Conservation (phyloP, 53 echinoderm and acorn worm species). For the Arbacia lixula region DNA sequence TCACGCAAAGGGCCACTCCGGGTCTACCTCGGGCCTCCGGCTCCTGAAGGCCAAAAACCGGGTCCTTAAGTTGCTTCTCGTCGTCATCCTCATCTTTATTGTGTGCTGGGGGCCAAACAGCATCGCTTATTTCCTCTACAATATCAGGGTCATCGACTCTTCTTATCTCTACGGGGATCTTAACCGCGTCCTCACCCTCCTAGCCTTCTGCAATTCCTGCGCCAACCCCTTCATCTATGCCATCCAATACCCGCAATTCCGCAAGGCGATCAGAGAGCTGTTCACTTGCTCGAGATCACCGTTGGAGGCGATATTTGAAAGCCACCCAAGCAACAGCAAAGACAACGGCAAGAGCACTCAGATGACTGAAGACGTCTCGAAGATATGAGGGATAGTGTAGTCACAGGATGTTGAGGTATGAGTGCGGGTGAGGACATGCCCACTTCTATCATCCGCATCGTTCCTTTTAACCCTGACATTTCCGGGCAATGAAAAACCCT, state of each 20-base stretch:
- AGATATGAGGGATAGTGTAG: no score
- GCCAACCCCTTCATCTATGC: slow-evolving; percentile 40
- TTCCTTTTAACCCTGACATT: no score
- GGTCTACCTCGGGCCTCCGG: neutral
- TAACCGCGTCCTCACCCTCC: neutral
- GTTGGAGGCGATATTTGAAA: slow-evolving; percentile 11
- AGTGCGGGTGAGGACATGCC: no score
- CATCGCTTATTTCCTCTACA: slow-evolving; percentile 3
- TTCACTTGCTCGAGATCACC: slow-evolving; percentile 17
- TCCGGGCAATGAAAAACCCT: no score
- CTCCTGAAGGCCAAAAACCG: slow-evolving; percentile 18
- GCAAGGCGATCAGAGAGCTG: slow-evolving; percentile 23
- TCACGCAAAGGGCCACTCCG: no score
- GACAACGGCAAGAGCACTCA: no score
- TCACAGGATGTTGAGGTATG: no score
- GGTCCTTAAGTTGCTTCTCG: neutral
- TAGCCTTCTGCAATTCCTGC: slow-evolving; percentile 45
- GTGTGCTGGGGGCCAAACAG: slow-evolving; percentile 15
- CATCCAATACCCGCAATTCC: slow-evolving; percentile 29
- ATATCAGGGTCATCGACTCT: neutral
- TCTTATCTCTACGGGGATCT: slow-evolving; percentile 18
- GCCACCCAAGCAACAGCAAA: no score
- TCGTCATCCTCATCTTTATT: slow-evolving; percentile 12
- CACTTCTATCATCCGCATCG: no score
- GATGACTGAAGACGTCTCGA: no score